Base-by-base conservation (phyloP, 2,113 vertebrate genomes). In the Sialia sialis region DNA sequence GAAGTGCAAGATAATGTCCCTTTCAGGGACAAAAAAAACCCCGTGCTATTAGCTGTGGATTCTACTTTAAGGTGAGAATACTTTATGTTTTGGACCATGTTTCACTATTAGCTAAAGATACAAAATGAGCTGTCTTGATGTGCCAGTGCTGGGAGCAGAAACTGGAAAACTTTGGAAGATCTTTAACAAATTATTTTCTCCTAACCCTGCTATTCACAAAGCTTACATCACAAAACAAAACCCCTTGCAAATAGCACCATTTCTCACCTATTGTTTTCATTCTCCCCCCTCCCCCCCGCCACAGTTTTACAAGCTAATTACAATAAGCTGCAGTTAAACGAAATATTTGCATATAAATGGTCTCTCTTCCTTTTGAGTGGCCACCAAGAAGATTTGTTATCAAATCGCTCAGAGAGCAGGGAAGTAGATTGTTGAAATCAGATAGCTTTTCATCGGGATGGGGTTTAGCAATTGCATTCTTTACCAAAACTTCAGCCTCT, bases 251-350 rank as follows among this genome's bases (percentile, higher is more conserved):
- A 88, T 6, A 86, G 85, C 63, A 41, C 63, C 44, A 9, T 62
- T 95, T 96, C 54, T 86, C 94, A 90, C 88, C 75, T 77, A 62
- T 93, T 96, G 83, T 95, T 77, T 69, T 63, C 88, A 30, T 19
- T 38, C 20, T 62, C 51, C 68, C 82, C 72, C n/a, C n/a, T n/a
- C n/a, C n/a, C n/a, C n/a, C n/a, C n/a, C n/a, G n/a, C n/a, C n/a
- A 32, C 48, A 51, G 84, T 72, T 87, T 87, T 68, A 78, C 81
- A 58, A 21, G 44, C 26, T 44, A 79, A 85, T 89, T 87, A 80
- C 67, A 74, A 19, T 70, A 84, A 87, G 23, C 41, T 68, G 49
- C 43, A 77, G 58, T 91, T 88, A 87, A 89, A 93, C 75, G 68
- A 67, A 84, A 11, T 63, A 20, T 96, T 95, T 77, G 95, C 90